Evolutionary conservation across 2,113 vertebrate species (phyloP).

Genomic region (Macaca nemestrina): DNA sequence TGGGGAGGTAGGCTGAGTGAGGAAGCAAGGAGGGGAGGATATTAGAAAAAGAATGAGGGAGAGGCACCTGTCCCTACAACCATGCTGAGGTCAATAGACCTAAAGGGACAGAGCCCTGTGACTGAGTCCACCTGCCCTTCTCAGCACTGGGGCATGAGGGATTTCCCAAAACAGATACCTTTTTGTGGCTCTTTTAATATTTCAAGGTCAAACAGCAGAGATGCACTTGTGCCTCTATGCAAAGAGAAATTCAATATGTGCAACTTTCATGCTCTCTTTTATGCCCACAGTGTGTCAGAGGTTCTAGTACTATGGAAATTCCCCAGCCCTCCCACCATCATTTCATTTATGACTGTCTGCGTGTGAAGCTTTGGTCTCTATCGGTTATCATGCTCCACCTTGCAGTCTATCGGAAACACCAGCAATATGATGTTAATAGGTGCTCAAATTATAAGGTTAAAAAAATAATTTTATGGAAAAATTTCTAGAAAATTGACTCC

Average conservation of each 20-base stretch:
- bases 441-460: not conserved
- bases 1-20: not conserved
- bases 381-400: not conserved
- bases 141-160: too few species aligned
- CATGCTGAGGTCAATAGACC: not conserved
- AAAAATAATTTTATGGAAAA: not conserved
- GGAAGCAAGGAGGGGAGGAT: too few species aligned
- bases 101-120: not conserved
- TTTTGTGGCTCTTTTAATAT: not conserved
- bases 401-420: not conserved
- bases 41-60: not conserved
- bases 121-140: not conserved
- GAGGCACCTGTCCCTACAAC: not conserved
- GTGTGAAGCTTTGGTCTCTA: not conserved
- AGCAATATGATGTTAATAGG: not conserved
- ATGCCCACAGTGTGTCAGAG: not conserved
- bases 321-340: not conserved
- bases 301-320: not conserved
- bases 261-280: not conserved
- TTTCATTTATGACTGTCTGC: not conserved
- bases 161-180: not conserved
- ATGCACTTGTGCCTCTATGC: not conserved
- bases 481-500: not conserved
- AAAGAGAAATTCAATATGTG: not conserved
- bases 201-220: not conserved